Evolutionary conservation across 2,888 invertebrate species (phyloP).

Genomic region (Hanleya hanleyi): DNA sequence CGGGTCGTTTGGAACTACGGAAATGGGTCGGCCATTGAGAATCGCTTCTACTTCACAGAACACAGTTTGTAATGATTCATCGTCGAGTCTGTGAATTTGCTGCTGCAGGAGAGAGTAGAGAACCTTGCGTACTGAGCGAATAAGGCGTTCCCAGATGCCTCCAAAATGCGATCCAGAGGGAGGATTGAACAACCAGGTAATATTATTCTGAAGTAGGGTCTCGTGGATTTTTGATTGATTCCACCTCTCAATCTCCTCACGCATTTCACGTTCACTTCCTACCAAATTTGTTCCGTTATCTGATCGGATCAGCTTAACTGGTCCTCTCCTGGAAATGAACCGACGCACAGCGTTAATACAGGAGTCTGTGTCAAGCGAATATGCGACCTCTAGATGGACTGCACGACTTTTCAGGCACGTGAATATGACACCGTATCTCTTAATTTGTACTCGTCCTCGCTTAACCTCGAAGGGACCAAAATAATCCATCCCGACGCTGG

Average conservation of each 20-base stretch:
- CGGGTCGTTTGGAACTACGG: slow-evolving; percentile 18
- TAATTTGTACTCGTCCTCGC: neutral
- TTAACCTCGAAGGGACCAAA: no score
- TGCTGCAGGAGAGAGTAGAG: slow-evolving; percentile 15
- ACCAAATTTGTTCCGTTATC: slow-evolving; percentile 35
- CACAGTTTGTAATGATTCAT: slow-evolving; percentile 29
- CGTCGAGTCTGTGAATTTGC: slow-evolving; percentile 24
- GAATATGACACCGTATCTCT: slow-evolving; percentile 35
- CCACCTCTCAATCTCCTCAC: no score
- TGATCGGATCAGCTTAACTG: neutral
- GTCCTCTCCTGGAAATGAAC: slow-evolving; percentile 22
- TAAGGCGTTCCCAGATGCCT: slow-evolving; percentile 39
- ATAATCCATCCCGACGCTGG: slow-evolving; percentile 19
- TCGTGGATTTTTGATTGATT: no score
- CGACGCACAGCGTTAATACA: slow-evolving; percentile 27
- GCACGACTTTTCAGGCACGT: slow-evolving; percentile 27
- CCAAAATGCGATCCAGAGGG: slow-evolving; percentile 33
- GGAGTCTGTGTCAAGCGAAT: slow-evolving; percentile 15
- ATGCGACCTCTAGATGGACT: slow-evolving; percentile 28
- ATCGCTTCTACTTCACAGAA: slow-evolving; percentile 34
- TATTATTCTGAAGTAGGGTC: slow-evolving; percentile 15
- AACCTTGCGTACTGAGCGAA: slow-evolving; percentile 25
- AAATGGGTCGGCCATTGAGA: slow-evolving; percentile 32
- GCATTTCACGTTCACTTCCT: no score
- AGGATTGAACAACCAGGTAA: slow-evolving; percentile 35